Percentiles rank a stretch among this genome's conserved stretches.
Conservation (phyloP, 1,140 invertebrate genomes). For the Brachionus manjavacas region DNA sequence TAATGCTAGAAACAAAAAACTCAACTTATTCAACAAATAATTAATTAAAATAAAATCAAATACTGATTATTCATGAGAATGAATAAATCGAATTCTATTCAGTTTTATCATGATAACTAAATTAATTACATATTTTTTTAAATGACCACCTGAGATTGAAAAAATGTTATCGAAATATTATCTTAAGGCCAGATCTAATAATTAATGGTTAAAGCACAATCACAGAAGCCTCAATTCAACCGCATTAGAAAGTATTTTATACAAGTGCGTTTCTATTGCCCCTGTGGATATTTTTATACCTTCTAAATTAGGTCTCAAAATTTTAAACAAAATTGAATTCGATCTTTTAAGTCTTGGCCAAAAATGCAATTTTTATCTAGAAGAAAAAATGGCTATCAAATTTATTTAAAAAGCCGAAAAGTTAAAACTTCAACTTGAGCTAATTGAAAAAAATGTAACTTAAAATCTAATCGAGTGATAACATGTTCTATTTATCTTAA, state of each 20-base stretch:
- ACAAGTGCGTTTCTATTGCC: neutral
- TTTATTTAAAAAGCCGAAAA: neutral
- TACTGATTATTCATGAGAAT: neutral
- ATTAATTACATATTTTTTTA: neutral
- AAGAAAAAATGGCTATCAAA: slow-evolving; percentile 8
- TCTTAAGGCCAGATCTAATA: neutral
- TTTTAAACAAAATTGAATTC: neutral
- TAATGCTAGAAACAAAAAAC: neutral
- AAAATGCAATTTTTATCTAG: neutral
- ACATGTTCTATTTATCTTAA: neutral
- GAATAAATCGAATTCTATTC: neutral
- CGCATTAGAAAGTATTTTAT: neutral
- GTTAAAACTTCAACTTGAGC: neutral
- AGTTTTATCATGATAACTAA: neutral
- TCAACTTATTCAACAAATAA: neutral
- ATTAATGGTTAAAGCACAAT: neutral
- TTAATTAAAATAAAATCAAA: neutral
- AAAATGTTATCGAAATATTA: neutral
- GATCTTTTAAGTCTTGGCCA: neutral
- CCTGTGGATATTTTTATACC: neutral
- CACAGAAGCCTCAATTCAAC: neutral
- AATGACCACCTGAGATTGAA: neutral
- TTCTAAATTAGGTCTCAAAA: neutral
- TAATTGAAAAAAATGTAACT: neutral
- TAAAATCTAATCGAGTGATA: neutral